Conservation (phyloP, 92 coral and sea anemone species). For the Blastomussa wellsi region DNA sequence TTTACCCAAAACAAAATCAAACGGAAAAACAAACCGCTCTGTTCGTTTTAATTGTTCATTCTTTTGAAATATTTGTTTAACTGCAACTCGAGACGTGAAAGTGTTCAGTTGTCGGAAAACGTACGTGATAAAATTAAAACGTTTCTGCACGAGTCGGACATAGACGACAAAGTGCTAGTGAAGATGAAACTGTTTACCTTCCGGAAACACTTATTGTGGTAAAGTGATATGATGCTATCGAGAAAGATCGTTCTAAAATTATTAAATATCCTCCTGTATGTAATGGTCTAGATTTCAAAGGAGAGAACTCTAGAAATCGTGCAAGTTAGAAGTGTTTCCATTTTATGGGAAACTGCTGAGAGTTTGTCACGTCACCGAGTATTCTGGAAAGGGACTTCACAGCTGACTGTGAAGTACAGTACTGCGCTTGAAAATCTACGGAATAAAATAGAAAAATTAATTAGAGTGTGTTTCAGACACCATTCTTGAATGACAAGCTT, state of each 20-base stretch:
- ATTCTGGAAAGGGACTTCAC: neutral
- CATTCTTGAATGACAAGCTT: neutral
- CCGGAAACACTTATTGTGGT: neutral
- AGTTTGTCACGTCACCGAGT: neutral
- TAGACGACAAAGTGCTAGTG: no score
- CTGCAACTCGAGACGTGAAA: neutral
- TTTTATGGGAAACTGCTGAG: neutral
- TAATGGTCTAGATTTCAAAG: neutral
- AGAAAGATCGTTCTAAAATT: neutral
- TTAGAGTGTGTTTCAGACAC: no score
- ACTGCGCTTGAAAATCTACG: no score
- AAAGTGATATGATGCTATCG: neutral
- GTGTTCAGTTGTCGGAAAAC: neutral
- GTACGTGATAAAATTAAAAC: neutral
- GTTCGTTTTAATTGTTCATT: neutral
- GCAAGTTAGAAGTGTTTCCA: neutral
- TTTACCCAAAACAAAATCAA: neutral
- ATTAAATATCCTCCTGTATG: neutral
- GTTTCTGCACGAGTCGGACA: neutral
- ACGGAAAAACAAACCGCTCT: neutral
- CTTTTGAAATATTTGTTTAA: neutral
- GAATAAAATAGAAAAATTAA: neutral
- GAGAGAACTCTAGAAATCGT: neutral
- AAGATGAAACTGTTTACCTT: neutral
- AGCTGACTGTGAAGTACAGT: neutral